Percentiles rank a stretch among this genome's conserved stretches.
phyloP scores from a whole-genome alignment of 1,140 invertebrate genomes.

The Lordiphosa clarofinis region DNA sequence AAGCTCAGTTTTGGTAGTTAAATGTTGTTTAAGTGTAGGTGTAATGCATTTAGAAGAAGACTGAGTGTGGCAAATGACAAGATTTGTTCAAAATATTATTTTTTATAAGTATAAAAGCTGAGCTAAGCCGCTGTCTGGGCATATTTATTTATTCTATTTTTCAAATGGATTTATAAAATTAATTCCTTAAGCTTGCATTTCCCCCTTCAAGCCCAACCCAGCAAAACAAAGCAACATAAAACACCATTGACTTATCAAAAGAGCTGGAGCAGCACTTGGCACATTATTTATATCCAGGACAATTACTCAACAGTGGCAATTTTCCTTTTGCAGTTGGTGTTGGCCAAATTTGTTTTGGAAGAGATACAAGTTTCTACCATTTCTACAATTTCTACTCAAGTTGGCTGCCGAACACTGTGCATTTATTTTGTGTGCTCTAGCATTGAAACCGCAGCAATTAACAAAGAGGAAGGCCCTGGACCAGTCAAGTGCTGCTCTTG shows the following conservation, averaged over 20 bases:
- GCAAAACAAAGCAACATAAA: slow-evolving; percentile 12
- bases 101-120: too few relatives aligned
- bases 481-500: slow-evolving; percentile 54
- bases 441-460: slow-evolving; percentile 64
- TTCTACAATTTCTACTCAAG: slow-evolving; percentile 15
- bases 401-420: slow-evolving; percentile 37
- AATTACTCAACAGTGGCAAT: slow-evolving; percentile 10
- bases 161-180: background rate
- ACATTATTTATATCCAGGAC: slow-evolving; percentile 18
- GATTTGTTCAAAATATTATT: too few relatives aligned
- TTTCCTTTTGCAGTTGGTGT: background rate
- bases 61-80: too few relatives aligned
- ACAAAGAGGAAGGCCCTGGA: slow-evolving; percentile 33
- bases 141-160: too few relatives aligned
- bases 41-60: too few relatives aligned
- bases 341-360: slow-evolving; percentile 11
- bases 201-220: background rate
- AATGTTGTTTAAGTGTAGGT: too few relatives aligned
- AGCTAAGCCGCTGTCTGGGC: too few relatives aligned
- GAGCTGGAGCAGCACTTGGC: background rate
- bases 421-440: slow-evolving; percentile 66
- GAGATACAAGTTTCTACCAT: slow-evolving; percentile 10
- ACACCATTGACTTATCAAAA: slow-evolving; percentile 25
- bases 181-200: slow-evolving; percentile 34
- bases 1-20: too few relatives aligned